Evolutionary conservation across 2,113 vertebrate genomes (phyloP).

Genomic region (Siniperca chuatsi): DNA sequence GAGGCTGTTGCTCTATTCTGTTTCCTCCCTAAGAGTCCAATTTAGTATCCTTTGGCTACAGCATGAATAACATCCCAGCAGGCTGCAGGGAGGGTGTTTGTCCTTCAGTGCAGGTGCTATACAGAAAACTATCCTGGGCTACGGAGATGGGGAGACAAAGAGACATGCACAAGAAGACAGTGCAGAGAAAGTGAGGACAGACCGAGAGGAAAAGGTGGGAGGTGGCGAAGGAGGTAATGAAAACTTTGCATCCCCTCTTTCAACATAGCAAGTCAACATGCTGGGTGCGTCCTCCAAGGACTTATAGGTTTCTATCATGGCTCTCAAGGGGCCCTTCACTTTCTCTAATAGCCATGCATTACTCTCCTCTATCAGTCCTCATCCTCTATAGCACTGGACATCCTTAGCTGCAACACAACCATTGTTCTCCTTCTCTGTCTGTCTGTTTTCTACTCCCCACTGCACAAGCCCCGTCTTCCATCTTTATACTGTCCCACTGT

Average conservation of each 20-base stretch:
- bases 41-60: slow-evolving; percentile 66
- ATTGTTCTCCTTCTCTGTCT: slow-evolving; percentile 23
- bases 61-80: slow-evolving; percentile 68
- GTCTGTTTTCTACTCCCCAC: neutral
- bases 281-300: slow-evolving; percentile 26
- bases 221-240: neutral
- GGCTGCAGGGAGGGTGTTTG: slow-evolving; percentile 61
- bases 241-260: slow-evolving; percentile 29
- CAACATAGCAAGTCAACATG: slow-evolving; percentile 33
- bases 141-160: slow-evolving; percentile 6
- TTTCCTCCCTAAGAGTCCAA: slow-evolving; percentile 40
- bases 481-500: neutral
- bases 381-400: slow-evolving; percentile 37
- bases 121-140: slow-evolving; percentile 54
- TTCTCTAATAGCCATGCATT: slow-evolving; percentile 49
- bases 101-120: slow-evolving; percentile 68
- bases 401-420: slow-evolving; percentile 20
- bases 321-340: slow-evolving; percentile 57
- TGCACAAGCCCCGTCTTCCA: neutral
- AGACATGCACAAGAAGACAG: slow-evolving; percentile 15
- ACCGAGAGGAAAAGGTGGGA: neutral
- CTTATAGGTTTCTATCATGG: slow-evolving; percentile 48
- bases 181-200: neutral
- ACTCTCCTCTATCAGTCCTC: slow-evolving; percentile 42
- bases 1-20: slow-evolving; percentile 19